Conservation (phyloP, 1,140 invertebrate genomes). For the Thaumetopoea pityocampa region DNA sequence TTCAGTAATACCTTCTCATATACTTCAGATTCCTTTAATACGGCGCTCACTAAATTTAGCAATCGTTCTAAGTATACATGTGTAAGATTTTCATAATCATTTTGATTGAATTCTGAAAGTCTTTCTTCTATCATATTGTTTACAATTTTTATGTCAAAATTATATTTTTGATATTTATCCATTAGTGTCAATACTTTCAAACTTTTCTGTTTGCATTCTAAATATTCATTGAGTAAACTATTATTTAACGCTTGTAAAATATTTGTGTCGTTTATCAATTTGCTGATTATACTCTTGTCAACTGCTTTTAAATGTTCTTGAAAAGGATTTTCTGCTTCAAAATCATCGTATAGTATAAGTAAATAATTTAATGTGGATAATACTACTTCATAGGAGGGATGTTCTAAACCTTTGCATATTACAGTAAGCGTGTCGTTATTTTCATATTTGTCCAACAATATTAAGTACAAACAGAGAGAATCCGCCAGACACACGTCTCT, state of each 20-base stretch:
- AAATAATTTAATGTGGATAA: constrained; percentile 43
- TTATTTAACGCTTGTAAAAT: constrained; percentile 32
- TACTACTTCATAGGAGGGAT: constrained; percentile 45
- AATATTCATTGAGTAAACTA: constrained; percentile 37
- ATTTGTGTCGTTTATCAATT: constrained; percentile 18
- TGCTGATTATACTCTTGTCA: constrained; percentile 9
- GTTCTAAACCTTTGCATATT: constrained; percentile 27
- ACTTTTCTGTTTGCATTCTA: constrained; percentile 52
- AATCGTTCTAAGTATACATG: constrained; percentile 58
- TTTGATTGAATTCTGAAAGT: constrained; percentile 33
- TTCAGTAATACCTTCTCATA: constrained; percentile 21
- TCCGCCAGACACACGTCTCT: constrained; percentile 41
- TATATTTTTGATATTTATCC: constrained; percentile 30
- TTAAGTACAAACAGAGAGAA: constrained; percentile 31
- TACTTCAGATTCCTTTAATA: constrained; percentile 10
- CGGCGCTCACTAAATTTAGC: constrained; percentile 30
- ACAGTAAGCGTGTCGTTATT: constrained; percentile 13
- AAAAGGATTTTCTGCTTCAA: constrained; percentile 32
- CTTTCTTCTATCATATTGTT: constrained; percentile 21
- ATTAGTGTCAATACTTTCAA: constrained; percentile 41
- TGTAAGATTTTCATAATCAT: constrained; percentile 55
- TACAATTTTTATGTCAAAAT: constrained; percentile 29
- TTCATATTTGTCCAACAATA: constrained; percentile 27
- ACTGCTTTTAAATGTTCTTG: constrained; percentile 32
- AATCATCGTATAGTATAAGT: constrained; percentile 30